These are phyloP conservation scores for Hypsibius dujardini DNA, from an alignment of 1,140 invertebrate genomes.

Conservation along the genomic window DNA sequence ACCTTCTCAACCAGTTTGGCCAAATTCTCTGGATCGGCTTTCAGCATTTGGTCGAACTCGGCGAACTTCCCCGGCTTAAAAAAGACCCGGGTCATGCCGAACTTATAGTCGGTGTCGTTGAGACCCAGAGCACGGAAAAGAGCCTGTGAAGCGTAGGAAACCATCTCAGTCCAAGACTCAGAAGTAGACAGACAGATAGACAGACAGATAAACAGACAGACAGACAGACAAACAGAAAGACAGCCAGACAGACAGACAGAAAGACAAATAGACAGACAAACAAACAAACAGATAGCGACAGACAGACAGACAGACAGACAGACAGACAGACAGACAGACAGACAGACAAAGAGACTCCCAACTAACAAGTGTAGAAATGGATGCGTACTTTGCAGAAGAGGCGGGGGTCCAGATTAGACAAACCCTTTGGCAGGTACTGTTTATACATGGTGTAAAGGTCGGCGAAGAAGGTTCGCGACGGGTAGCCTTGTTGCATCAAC, in stretches of 20 bases:
- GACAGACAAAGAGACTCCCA: too few species aligned
- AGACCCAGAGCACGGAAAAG: constrained; percentile 82
- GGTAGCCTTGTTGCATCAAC: constrained; percentile 84
- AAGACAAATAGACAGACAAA: too few species aligned
- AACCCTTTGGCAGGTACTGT: constrained; percentile 58
- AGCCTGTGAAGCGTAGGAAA: constrained; percentile 38
- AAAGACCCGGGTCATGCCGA: constrained; percentile 88
- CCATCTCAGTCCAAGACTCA: too few species aligned
- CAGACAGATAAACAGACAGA: too few species aligned
- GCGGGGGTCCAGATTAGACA: constrained; percentile 59
- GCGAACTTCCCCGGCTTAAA: constrained; percentile 93
- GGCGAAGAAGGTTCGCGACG: constrained; percentile 68
- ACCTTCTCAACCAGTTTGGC: constrained; percentile 63
- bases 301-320: too few species aligned
- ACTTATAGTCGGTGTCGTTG: constrained; percentile 81
- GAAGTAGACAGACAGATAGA: too few species aligned
- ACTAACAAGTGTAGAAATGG: too few species aligned
- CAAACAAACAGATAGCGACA: too few species aligned
- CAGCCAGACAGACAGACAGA: too few species aligned
- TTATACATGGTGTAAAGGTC: constrained; percentile 82
- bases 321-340: too few species aligned
- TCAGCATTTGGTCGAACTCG: constrained; percentile 92
- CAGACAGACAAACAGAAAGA: too few species aligned
- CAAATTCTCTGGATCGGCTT: constrained; percentile 77
- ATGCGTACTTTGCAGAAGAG: constrained; percentile 65